These are phyloP conservation scores for Brachionus plicatilis DNA, from an alignment of 1,140 invertebrate species.

Conservation along the genomic window DNA sequence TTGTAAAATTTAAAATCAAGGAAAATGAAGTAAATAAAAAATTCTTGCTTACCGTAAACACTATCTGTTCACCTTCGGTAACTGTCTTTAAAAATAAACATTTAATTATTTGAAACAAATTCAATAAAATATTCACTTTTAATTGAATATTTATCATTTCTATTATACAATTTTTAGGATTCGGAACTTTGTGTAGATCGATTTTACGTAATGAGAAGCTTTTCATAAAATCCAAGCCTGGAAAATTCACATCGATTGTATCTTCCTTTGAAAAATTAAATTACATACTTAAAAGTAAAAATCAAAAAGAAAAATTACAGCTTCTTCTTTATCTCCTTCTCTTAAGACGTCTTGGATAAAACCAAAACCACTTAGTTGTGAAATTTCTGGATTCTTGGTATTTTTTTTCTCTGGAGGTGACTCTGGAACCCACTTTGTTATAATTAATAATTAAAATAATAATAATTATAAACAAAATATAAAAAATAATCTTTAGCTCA, in stretches of 20 bases:
- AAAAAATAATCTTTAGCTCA: constrained; percentile 29
- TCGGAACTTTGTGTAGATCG: constrained; percentile 41
- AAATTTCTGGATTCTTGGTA: constrained; percentile 45
- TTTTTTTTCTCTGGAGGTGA: constrained; percentile 49
- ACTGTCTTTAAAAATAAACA: neutral
- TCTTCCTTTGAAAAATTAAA: constrained; percentile 26
- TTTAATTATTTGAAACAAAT: neutral
- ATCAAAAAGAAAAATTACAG: neutral
- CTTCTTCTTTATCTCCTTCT: constrained; percentile 38
- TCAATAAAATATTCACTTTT: constrained; percentile 44
- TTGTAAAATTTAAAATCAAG: neutral
- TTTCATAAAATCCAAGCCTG: constrained; percentile 50
- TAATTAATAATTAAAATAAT: neutral
- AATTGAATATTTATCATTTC: constrained; percentile 53
- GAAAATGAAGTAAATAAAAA: neutral
- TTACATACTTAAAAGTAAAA: neutral
- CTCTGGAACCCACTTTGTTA: constrained; percentile 51
- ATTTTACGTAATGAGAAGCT: constrained; percentile 45
- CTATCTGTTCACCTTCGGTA: neutral
- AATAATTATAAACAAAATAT: too few species aligned
- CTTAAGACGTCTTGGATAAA: constrained; percentile 42
- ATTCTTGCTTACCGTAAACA: neutral
- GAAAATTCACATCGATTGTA: constrained; percentile 45
- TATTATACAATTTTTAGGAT: constrained; percentile 50
- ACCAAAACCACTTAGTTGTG: constrained; percentile 51